Evolutionary conservation across 2,113 vertebrate genomes (phyloP), one percentile per base, ranked within the genome.

Genomic region (Sander lucioperca): DNA sequence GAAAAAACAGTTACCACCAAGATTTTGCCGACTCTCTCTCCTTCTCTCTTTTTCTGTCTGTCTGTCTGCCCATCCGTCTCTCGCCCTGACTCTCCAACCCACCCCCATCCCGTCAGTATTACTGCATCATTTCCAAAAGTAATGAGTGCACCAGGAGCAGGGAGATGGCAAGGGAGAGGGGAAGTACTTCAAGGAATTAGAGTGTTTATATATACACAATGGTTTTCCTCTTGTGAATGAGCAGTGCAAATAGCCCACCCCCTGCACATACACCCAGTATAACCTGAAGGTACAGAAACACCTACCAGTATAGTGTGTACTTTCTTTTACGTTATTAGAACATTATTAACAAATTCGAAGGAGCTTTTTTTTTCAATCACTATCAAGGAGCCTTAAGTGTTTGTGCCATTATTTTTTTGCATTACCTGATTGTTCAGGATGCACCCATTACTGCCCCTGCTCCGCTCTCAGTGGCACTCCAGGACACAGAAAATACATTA

Each of bases 181-280:
- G 69, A 82, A 72, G 71, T 84, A 89, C 88, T 90, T 93, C 43
- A 72, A 89, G 87, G 93, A 89, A 91, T 91, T 88, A 82, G 65
- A 88, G 81, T 86, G 79, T 93, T 92, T 92, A 92, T 91, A 92
- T 92, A 87, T 82, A 92, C 90, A 91, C 88, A 88, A 69, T 78
- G 14, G 77, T 59, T 88, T 92, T 86, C 82, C 89, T 88, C 91
- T 85, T 83, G 88, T 87, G 89, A 77, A 66, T 88, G 82, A 92
- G 91, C 86, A 84, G 76, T 81, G 72, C 89, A 92, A 90, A 89
- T 77, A 92, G 23, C 14, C 23, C 12, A 15, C 21, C 8, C 15
- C 9, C 62, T 54, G 51, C 58, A 57, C 66, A 80, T 16, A 69
- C 75, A 73, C 64, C 69, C 33, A 67, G 39, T 51, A 62, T 45